Evolutionary conservation across 2,888 invertebrate species (phyloP).

Genomic region (Drosophila mulleri): DNA sequence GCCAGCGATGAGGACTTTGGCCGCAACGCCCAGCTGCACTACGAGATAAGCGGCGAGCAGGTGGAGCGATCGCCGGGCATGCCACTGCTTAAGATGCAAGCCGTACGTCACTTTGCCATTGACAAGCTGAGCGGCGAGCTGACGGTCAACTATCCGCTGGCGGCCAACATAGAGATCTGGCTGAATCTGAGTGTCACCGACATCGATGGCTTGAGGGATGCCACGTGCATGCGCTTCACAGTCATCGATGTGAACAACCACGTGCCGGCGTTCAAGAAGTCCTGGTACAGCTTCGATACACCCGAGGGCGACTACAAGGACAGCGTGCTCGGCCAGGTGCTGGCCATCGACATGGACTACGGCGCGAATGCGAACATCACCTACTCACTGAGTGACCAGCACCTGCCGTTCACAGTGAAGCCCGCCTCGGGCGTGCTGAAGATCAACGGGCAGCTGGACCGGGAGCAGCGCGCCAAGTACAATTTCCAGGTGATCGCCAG

Average conservation of each 20-base stretch:
- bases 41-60: slow-evolving; percentile 89
- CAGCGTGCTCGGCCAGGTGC: slow-evolving; percentile 90
- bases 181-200: slow-evolving; percentile 92
- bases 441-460: slow-evolving; percentile 91
- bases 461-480: slow-evolving; percentile 90
- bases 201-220: slow-evolving; percentile 90
- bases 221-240: slow-evolving; percentile 89
- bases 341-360: slow-evolving; percentile 92
- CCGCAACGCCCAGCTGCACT: slow-evolving; percentile 89
- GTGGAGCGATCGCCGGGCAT: slow-evolving; percentile 86
- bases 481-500: slow-evolving; percentile 90
- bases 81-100: slow-evolving; percentile 58
- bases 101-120: slow-evolving; percentile 88
- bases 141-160: slow-evolving; percentile 89
- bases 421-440: slow-evolving; percentile 89
- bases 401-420: slow-evolving; percentile 90
- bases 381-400: slow-evolving; percentile 88
- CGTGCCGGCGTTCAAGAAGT: slow-evolving; percentile 92
- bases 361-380: slow-evolving; percentile 92
- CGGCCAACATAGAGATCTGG: slow-evolving; percentile 91
- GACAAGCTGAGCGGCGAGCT: slow-evolving; percentile 92
- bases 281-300: slow-evolving; percentile 93
- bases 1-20: slow-evolving; percentile 91
- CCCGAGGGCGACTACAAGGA: slow-evolving; percentile 91
- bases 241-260: slow-evolving; percentile 94